phyloP scores from a whole-genome alignment of 2,113 vertebrate genomes.

The Paraplagusia blochii region DNA sequence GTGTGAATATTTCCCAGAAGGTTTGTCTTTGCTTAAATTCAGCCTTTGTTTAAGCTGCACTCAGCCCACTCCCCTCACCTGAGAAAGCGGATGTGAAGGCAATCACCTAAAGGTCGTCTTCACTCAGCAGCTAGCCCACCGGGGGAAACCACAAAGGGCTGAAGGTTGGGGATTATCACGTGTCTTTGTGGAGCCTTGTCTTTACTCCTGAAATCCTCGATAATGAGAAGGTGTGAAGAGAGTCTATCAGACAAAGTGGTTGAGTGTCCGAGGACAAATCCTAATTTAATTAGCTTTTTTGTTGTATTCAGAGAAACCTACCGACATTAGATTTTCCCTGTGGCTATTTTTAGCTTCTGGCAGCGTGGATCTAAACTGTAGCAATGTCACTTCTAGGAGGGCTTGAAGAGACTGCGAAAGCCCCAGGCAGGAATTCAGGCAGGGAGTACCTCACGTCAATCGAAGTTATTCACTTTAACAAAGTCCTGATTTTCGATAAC shows the following conservation, averaged over 20 bases:
- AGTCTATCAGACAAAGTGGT: slow-evolving; percentile 39
- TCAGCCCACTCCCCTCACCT: slow-evolving; percentile 20
- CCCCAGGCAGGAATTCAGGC: too few species aligned
- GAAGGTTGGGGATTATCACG: not conserved
- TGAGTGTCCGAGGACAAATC: slow-evolving; percentile 36
- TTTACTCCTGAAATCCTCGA: not conserved
- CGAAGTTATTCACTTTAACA: too few species aligned
- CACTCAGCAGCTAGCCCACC: not conserved
- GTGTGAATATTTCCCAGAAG: slow-evolving; percentile 12
- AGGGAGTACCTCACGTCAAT: too few species aligned
- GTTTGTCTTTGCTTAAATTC: slow-evolving; percentile 15
- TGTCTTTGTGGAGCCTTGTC: not conserved
- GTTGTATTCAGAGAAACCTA: slow-evolving; percentile 25
- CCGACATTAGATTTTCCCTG: slow-evolving; percentile 21
- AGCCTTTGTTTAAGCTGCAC: slow-evolving; percentile 26
- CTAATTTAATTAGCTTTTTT: slow-evolving; percentile 39
- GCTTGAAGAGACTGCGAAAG: too few species aligned
- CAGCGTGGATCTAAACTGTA: not conserved
- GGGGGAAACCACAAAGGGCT: not conserved
- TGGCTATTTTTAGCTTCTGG: slow-evolving; percentile 12
- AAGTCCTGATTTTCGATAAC: too few species aligned
- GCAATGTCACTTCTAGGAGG: not conserved
- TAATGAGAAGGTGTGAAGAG: slow-evolving; percentile 15
- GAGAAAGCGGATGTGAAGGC: slow-evolving; percentile 26
- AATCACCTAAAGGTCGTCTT: slow-evolving; percentile 25